These are phyloP conservation scores for Phalacrocorax pelagicus DNA, from an alignment of 2,113 vertebrate genomes.

Conservation along the genomic window DNA sequence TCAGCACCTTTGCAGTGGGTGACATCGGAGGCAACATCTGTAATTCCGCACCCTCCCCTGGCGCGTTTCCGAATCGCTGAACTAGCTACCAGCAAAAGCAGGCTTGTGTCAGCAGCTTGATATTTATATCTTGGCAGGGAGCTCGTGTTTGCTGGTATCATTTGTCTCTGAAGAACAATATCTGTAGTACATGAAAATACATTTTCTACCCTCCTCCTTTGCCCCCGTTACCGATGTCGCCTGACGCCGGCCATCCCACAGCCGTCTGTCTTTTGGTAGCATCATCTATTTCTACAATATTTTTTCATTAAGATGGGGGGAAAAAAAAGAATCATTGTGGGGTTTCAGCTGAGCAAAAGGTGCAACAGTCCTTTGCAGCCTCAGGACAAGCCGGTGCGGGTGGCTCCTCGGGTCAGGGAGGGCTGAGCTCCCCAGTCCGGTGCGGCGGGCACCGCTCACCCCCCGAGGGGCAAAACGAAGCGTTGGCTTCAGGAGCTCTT, in stretches of 20 bases:
- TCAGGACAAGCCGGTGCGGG: fast-evolving
- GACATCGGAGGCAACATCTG: not conserved
- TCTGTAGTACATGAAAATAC: not conserved
- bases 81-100: not conserved
- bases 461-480: fast-evolving
- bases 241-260: not conserved
- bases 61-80: not conserved
- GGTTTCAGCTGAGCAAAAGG: not conserved
- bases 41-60: slow-evolving; percentile 2
- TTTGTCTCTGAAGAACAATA: slow-evolving; percentile 46
- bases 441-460: fast-evolving
- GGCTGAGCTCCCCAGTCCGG: fast-evolving
- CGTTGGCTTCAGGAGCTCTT: not conserved
- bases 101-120: not conserved
- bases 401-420: fast-evolving
- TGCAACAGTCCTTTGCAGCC: not conserved
- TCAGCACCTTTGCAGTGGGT: slow-evolving; percentile 20
- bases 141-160: not conserved
- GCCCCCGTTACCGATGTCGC: not conserved
- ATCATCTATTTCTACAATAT: not conserved
- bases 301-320: not conserved
- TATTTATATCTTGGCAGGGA: not conserved
- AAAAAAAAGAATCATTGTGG: fast-evolving
- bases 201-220: not conserved
- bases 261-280: fast-evolving